Evolutionary conservation across 2,797 vertebrate species (phyloP), one percentile per base, ranked within the genome.

Genomic region (Phoxinus dragarum): DNA sequence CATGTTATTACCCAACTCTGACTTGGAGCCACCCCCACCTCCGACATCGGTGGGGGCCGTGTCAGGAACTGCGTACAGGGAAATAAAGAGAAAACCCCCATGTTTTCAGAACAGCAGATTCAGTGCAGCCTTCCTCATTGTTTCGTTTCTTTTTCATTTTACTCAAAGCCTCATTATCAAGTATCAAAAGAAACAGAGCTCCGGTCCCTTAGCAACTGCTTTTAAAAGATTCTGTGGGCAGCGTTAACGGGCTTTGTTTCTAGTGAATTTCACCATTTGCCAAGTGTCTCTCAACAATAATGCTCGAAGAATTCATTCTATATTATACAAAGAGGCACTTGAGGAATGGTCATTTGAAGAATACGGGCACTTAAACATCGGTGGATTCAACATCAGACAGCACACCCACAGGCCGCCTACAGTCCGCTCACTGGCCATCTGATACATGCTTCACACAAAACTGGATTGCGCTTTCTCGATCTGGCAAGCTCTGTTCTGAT

Each of bases 1-100:
- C 98, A 99, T 79, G 97, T 98, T 92, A 99, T 98, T 93, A 99
- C 98, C 98, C 91, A 99, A 93, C 91, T 99, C 98, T 73, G 97
- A 97, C 89, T 97, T 95, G 93, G 97, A 98, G 77, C 98, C 98
- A 44, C 97, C 98, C 90, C 98, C 98, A 91, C 98, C 98, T 49
- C 96, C 96, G 90, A 98, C 97, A 80, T 98, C 97, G 72, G 96
- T 95, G 19, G 98, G 98, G 71, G 97, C 96, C 83, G 96, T 94
- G 91, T 99, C 97, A 0, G 98, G 98, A 93, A 95, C 98, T 99
- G 92, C 71, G 91, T 81, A 86, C 89, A 90, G 90, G 80, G 91
- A 56, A 91, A 84, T 31, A 86, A 54, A 82, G 44, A 80, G 27
- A 27, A 72, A 44, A 56, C 49, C 44, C 7, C 27, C 23, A 76